Conservation (phyloP, 2,113 vertebrate genomes). For the Chlorodrepanis virens region DNA sequence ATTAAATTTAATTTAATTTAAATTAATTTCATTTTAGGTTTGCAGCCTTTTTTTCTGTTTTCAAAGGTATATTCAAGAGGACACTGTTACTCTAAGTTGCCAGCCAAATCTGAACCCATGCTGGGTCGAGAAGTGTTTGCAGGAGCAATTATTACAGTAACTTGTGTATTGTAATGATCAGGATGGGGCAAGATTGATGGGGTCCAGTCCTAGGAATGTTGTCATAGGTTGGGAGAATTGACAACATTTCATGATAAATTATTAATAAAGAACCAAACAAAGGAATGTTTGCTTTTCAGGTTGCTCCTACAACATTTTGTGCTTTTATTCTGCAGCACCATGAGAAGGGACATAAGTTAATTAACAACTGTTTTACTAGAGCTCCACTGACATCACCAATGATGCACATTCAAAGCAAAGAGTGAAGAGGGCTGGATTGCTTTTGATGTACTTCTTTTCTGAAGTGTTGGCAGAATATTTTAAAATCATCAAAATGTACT, state of each 20-base stretch:
- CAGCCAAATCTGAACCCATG: neutral
- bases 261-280: constrained; percentile 63
- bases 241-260: constrained; percentile 52
- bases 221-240: neutral
- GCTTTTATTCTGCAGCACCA: neutral
- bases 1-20: neutral
- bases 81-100: neutral
- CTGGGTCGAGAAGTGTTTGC: neutral
- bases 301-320: constrained; percentile 30
- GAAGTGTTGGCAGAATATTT: constrained; percentile 22
- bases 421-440: neutral
- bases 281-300: constrained; percentile 25
- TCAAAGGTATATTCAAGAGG: neutral
- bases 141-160: neutral
- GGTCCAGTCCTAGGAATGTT: neutral
- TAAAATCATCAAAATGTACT: constrained; percentile 29
- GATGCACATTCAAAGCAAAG: constrained; percentile 56
- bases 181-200: neutral
- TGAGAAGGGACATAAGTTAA: constrained; percentile 61
- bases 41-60: neutral
- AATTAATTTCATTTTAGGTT: neutral
- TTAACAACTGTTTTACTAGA: constrained; percentile 44
- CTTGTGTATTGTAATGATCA: neutral
- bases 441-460: constrained; percentile 25
- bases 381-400: constrained; percentile 42